Evolutionary conservation across 2,113 vertebrate genomes (phyloP), one percentile per base, ranked within the genome.

Genomic region (Callospermophilus lateralis): DNA sequence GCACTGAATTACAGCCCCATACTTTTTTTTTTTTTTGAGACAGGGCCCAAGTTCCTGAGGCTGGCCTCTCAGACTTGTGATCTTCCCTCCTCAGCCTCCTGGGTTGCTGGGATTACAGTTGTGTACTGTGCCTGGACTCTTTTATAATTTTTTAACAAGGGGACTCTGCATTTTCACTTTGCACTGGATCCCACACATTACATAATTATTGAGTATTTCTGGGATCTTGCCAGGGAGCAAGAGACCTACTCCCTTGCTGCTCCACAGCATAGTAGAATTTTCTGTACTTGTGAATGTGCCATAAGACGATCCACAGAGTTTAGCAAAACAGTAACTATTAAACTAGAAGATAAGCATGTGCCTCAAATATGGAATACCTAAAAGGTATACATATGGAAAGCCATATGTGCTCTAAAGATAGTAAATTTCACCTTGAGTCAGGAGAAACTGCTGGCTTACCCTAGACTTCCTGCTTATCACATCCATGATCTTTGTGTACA

Each of bases 351-450:
- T 72, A 95, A 95, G 72, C 77, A 89, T 63, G 53, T 89, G 55
- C 67, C n/a, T 96, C 51, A 83, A 90, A 81, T 96, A 32, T 42
- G 77, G 22, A n/a, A 53, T 58, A 79, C 20, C 24, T 76, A 72
- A 94, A 72, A 58, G 8, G 45, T 70, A 26, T 72, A 63, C 34
- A 61, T 72, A 70, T 74, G 76, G 58, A 85, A 45, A 96, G n/a
- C 34, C 30, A 51, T 42, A 42, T 79, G 48, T 77, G 12, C 37
- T 79, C 65, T 26, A 84, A 72, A 97, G 78, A 61, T 39, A 65
- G 16, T 78, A 92, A 78, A 72, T 97, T 93, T 96, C 85, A 88
- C 61, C 81, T 93, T 94, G 77, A 97, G 63, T 95, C 94, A 96
- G 53, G 80, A 89, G 84, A 97, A 92, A 93, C 51, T 84, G 32